Conservation (phyloP, 2,113 vertebrate species). For the Enhydra lutris region DNA sequence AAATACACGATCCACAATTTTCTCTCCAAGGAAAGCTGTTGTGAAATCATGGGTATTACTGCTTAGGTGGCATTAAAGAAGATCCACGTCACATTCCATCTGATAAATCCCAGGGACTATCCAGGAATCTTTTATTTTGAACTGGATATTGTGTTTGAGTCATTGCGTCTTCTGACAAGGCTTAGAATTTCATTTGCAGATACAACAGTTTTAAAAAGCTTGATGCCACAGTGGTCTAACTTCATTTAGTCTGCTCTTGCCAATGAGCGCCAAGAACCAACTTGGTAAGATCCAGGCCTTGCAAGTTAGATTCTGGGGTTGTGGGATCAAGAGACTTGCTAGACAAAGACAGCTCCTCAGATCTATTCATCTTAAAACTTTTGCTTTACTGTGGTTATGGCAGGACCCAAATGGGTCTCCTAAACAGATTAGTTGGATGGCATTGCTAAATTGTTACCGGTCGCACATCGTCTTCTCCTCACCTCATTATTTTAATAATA, state of each 20-base stretch:
- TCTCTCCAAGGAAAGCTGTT: neutral
- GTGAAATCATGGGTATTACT: neutral
- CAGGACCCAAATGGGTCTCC: neutral
- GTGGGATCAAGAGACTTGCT: neutral
- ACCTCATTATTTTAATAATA: neutral
- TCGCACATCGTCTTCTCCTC: neutral
- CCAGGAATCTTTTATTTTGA: neutral
- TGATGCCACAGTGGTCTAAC: neutral
- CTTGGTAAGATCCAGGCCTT: neutral
- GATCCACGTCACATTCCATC: neutral
- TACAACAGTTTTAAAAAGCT: neutral
- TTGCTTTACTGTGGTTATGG: neutral
- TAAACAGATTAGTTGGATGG: neutral
- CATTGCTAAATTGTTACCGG: neutral
- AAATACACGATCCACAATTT: neutral
- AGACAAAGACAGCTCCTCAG: neutral
- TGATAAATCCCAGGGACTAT: constrained; percentile 48
- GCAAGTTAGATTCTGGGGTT: neutral
- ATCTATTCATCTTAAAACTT: neutral
- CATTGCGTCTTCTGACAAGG: neutral
- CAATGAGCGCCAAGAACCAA: neutral
- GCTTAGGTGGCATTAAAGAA: constrained; percentile 22
- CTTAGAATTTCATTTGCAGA: constrained; percentile 30
- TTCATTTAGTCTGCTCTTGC: neutral
- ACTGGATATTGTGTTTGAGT: constrained; percentile 22